phyloP scores from a whole-genome alignment of 2,797 vertebrate genomes.

The Chelmon rostratus region DNA sequence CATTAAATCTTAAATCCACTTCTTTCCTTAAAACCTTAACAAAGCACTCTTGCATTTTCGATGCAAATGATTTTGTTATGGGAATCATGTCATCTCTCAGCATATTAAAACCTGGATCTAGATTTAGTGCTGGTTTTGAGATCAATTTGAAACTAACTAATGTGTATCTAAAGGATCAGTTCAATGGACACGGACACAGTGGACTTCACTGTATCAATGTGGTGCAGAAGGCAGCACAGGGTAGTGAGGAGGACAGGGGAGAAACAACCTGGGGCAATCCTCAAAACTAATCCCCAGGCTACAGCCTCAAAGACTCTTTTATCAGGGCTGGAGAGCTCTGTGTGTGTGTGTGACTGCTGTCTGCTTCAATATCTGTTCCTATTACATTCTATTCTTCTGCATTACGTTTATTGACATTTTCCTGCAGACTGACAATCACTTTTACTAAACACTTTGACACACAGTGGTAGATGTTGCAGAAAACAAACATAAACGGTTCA shows the following conservation, averaged over 20 bases:
- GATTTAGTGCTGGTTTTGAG: background rate
- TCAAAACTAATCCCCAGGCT: slow-evolving; percentile 21
- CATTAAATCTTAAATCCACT: background rate
- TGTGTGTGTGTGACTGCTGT: slow-evolving; percentile 1
- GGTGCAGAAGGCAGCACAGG: background rate
- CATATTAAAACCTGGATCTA: background rate
- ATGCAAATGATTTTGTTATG: background rate
- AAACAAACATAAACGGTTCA: slow-evolving; percentile 8
- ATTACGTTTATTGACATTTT: slow-evolving; percentile 45
- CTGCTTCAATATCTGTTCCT: slow-evolving; percentile 12
- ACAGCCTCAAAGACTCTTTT: slow-evolving; percentile 39
- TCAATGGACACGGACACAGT: background rate
- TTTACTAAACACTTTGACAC: slow-evolving; percentile 13
- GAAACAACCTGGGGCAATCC: background rate
- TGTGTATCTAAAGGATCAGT: background rate
- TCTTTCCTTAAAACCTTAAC: background rate
- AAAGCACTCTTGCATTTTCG: background rate
- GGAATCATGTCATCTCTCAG: background rate
- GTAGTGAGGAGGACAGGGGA: background rate
- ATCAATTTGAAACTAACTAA: background rate
- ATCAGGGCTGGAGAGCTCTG: slow-evolving; percentile 19
- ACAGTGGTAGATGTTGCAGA: background rate
- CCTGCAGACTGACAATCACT: slow-evolving; percentile 23
- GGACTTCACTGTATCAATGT: background rate
- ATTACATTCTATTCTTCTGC: slow-evolving; percentile 16